Evolutionary conservation across 1,140 invertebrate species (phyloP).

Genomic region (Oncopeltus fasciatus): DNA sequence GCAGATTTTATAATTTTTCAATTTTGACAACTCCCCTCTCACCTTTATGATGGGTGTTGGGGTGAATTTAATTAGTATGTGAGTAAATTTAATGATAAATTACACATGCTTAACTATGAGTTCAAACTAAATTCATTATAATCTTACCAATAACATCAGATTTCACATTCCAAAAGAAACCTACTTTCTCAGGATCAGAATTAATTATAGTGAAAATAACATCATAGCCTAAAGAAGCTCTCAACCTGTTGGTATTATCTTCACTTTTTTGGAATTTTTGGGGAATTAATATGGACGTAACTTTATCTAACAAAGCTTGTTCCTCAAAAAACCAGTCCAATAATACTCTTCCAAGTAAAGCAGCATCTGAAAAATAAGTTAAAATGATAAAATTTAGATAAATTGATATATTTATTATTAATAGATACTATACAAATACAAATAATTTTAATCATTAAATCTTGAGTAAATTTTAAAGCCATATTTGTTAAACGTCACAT

Average conservation of each 20-base stretch:
- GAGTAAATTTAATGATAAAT: too few species aligned
- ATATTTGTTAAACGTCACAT: too few species aligned
- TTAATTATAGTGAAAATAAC: constrained; percentile 60
- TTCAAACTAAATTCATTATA: too few species aligned
- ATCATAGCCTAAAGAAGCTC: constrained; percentile 48
- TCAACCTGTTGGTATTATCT: constrained; percentile 27
- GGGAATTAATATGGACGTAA: constrained; percentile 4
- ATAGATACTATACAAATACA: too few species aligned
- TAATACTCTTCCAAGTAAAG: constrained; percentile 29
- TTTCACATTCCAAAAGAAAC: constrained; percentile 51
- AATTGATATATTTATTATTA: not conserved
- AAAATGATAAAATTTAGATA: not conserved
- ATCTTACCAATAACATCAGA: constrained; percentile 40
- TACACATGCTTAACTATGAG: too few species aligned
- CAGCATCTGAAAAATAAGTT: constrained; percentile 24
- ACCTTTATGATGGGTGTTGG: too few species aligned
- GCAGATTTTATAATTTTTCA: too few species aligned
- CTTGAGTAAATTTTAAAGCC: too few species aligned
- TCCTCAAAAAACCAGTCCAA: constrained; percentile 32
- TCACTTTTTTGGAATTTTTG: not conserved
- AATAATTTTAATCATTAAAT: too few species aligned
- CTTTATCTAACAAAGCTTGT: constrained; percentile 19
- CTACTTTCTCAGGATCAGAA: constrained; percentile 53
- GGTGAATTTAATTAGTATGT: too few species aligned
- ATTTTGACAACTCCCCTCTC: too few species aligned